Conservation (phyloP, 2,888 invertebrate species). For the Chrysodeixis includens region DNA sequence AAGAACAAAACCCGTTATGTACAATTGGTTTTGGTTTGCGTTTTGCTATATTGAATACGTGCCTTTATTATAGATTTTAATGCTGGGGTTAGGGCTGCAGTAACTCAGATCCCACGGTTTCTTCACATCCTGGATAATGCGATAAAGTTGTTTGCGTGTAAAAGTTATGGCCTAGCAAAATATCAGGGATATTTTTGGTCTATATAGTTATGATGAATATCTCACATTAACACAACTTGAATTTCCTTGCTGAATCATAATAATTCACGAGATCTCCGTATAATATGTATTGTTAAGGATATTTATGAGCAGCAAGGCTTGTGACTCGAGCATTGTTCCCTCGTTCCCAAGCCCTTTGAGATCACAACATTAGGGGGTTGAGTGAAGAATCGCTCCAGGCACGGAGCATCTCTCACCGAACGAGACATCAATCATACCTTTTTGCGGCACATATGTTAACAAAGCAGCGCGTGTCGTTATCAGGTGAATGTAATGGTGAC, state of each 20-base stretch:
- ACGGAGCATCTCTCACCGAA: slow-evolving; percentile 34
- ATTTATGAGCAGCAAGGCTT: slow-evolving; percentile 7
- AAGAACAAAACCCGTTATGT: slow-evolving; percentile 28
- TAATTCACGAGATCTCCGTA: neutral
- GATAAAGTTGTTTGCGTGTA: no score
- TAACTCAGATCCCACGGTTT: neutral
- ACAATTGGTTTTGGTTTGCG: slow-evolving; percentile 20
- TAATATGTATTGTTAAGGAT: slow-evolving; percentile 4
- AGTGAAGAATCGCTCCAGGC: slow-evolving; percentile 54
- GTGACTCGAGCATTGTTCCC: slow-evolving; percentile 29
- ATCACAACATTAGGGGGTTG: slow-evolving; percentile 49
- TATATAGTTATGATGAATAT: neutral
- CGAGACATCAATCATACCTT: slow-evolving; percentile 62
- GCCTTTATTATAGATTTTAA: neutral
- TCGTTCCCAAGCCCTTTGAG: slow-evolving; percentile 34
- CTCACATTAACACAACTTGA: neutral
- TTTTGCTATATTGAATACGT: slow-evolving; percentile 27
- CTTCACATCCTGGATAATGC: no score
- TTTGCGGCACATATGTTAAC: slow-evolving; percentile 49
- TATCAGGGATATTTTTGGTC: no score
- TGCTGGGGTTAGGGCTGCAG: neutral
- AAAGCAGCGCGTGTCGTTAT: slow-evolving; percentile 42
- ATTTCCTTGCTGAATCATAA: neutral
- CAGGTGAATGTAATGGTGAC: slow-evolving; percentile 20
- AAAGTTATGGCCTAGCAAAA: no score